Percentiles rank a stretch among this genome's conserved stretches.
phyloP scores from a whole-genome alignment of 2,113 vertebrate genomes.

The Proteles cristata region DNA sequence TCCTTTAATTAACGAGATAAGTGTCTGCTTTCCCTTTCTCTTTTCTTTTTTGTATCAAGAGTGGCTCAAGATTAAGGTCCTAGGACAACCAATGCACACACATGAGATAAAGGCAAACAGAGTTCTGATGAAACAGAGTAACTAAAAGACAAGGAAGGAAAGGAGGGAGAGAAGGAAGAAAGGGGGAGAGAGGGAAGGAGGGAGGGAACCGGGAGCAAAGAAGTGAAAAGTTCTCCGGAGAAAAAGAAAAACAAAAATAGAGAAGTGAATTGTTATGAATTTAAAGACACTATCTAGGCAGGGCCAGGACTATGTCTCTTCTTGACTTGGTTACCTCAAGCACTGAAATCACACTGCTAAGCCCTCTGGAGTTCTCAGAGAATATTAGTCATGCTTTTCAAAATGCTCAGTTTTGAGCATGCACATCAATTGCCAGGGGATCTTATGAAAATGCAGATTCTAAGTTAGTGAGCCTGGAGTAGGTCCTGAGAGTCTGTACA shows the following conservation, averaged over 20 bases:
- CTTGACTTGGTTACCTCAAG: neutral
- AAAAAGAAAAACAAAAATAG: neutral
- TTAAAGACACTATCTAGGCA: neutral
- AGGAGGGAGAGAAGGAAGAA: neutral
- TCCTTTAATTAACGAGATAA: constrained; percentile 64
- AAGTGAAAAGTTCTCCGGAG: neutral
- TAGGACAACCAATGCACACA: neutral
- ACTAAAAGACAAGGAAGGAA: neutral
- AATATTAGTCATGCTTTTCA: neutral
- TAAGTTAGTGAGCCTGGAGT: neutral
- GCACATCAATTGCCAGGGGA: accelerated
- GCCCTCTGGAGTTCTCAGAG: neutral
- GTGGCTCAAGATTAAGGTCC: constrained; percentile 38
- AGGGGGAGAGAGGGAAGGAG: neutral
- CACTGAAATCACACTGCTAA: neutral
- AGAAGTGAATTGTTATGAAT: neutral
- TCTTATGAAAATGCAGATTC: neutral
- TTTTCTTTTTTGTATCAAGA: neutral
- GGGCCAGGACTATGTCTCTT: neutral
- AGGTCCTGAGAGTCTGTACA: neutral
- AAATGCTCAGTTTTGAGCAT: neutral
- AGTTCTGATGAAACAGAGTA: neutral
- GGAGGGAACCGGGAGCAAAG: neutral
- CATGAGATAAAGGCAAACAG: neutral
- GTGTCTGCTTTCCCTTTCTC: neutral